A percentile compares a stretch with the other conserved stretches of the same genome.
Evolutionary conservation across 1,140 invertebrate genomes (phyloP).

Genomic region (Andricus grossulariae): DNA sequence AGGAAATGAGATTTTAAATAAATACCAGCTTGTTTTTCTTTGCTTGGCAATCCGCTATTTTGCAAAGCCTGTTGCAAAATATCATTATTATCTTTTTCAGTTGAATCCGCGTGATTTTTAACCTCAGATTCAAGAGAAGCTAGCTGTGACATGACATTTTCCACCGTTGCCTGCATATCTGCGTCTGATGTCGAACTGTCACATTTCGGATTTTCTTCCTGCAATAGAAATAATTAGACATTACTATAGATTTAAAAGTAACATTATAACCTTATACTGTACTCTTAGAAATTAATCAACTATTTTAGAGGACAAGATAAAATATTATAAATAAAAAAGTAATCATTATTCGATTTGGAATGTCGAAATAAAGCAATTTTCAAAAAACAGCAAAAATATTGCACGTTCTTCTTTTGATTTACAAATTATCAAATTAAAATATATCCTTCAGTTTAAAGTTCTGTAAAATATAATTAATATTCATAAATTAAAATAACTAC

Average conservation of each 20-base stretch:
- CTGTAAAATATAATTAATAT: no score
- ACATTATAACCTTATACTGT: no score
- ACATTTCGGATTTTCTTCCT: constrained; percentile 42
- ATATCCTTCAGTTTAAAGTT: no score
- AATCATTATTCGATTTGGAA: no score
- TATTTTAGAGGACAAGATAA: no score
- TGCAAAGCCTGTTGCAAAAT: constrained; percentile 79
- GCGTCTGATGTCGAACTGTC: constrained; percentile 56
- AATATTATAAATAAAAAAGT: no score
- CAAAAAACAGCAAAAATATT: no score
- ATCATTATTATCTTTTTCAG: constrained; percentile 67
- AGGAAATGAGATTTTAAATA: constrained; percentile 5
- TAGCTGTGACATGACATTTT: constrained; percentile 57
- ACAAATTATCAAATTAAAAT: no score
- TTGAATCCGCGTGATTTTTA: constrained; percentile 39
- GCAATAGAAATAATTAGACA: neutral
- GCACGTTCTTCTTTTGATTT: no score
- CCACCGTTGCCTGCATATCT: constrained; percentile 58
- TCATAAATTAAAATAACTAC: no score
- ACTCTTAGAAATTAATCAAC: no score
- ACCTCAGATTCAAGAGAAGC: constrained; percentile 52
- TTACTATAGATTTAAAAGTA: neutral
- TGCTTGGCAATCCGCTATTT: constrained; percentile 76
- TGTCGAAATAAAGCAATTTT: no score
- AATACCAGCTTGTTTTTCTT: constrained; percentile 50